Conservation (phyloP, 2,797 vertebrate species). For the Anguilla obscura region DNA sequence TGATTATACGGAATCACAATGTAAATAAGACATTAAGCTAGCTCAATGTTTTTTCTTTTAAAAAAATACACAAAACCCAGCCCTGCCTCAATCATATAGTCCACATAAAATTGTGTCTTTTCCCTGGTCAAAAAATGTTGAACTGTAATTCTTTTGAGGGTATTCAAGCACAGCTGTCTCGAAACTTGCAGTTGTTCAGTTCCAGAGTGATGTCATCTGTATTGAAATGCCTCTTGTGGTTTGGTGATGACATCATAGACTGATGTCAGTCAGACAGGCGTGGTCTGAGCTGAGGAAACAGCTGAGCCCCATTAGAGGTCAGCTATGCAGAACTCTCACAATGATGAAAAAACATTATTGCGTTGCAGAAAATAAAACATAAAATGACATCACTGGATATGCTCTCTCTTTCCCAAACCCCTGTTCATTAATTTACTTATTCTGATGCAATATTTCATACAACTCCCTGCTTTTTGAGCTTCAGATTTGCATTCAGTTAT, state of each 20-base stretch:
- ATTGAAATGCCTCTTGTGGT: slow-evolving; percentile 67
- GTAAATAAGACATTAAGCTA: slow-evolving; percentile 55
- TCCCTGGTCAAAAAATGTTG: slow-evolving; percentile 15
- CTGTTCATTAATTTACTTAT: not conserved
- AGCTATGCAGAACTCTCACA: slow-evolving; percentile 36
- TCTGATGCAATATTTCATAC: not conserved
- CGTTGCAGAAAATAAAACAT: slow-evolving; percentile 30
- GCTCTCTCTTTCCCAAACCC: not conserved
- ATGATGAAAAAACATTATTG: slow-evolving; percentile 22
- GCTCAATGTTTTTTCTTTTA: slow-evolving; percentile 49
- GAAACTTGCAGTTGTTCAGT: slow-evolving; percentile 42
- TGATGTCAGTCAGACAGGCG: slow-evolving; percentile 77
- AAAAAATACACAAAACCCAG: slow-evolving; percentile 52
- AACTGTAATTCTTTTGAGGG: slow-evolving; percentile 8
- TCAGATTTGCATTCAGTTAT: not conserved
- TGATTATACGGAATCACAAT: not conserved
- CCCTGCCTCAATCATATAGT: slow-evolving; percentile 59
- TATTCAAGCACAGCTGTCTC: slow-evolving; percentile 58
- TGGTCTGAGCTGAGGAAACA: slow-evolving; percentile 66
- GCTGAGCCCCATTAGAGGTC: slow-evolving; percentile 57
- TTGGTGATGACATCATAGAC: slow-evolving; percentile 78
- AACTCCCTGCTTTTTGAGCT: not conserved
- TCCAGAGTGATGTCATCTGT: slow-evolving; percentile 65
- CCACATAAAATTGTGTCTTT: slow-evolving; percentile 64
- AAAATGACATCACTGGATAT: slow-evolving; percentile 23